phyloP scores from a whole-genome alignment of 2,888 invertebrate species.

The Eudasyphora cyanicolor region DNA sequence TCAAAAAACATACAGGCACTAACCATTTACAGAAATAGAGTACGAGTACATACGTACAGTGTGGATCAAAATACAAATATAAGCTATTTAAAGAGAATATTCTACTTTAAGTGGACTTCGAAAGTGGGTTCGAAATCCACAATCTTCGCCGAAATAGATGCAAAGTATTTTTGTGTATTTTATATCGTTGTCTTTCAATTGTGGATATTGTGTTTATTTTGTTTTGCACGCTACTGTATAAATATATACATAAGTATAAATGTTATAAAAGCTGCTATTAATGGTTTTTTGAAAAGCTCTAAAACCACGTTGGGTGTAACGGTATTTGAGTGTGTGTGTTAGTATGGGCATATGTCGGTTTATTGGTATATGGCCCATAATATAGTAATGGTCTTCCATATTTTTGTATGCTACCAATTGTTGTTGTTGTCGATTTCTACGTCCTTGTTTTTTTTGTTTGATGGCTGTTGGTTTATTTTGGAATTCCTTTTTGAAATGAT shows the following conservation, averaged over 20 bases:
- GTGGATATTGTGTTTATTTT: too few species aligned
- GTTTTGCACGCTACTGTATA: background rate
- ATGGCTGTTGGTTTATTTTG: constrained; percentile 8
- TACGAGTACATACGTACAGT: too few species aligned
- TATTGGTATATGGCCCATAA: constrained; percentile 21
- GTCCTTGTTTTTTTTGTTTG: background rate
- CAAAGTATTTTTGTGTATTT: too few species aligned
- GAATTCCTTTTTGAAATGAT: constrained; percentile 19
- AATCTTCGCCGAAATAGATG: too few species aligned
- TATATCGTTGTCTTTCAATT: too few species aligned
- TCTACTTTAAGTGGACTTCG: too few species aligned
- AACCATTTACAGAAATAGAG: too few species aligned
- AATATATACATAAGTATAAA: constrained; percentile 2
- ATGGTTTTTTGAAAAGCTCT: constrained; percentile 28
- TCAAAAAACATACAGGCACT: constrained; percentile 14
- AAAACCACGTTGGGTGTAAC: background rate
- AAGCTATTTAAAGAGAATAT: too few species aligned
- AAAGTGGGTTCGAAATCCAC: too few species aligned
- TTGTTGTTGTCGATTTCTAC: background rate
- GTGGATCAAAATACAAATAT: too few species aligned
- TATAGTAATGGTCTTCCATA: constrained; percentile 23
- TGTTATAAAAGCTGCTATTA: constrained; percentile 41
- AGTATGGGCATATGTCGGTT: background rate
- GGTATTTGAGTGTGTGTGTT: background rate
- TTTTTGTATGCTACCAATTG: background rate